These are phyloP conservation scores for Eurystomus glaucurus DNA, from an alignment of 2,797 vertebrate genomes.

Conservation along the genomic window DNA sequence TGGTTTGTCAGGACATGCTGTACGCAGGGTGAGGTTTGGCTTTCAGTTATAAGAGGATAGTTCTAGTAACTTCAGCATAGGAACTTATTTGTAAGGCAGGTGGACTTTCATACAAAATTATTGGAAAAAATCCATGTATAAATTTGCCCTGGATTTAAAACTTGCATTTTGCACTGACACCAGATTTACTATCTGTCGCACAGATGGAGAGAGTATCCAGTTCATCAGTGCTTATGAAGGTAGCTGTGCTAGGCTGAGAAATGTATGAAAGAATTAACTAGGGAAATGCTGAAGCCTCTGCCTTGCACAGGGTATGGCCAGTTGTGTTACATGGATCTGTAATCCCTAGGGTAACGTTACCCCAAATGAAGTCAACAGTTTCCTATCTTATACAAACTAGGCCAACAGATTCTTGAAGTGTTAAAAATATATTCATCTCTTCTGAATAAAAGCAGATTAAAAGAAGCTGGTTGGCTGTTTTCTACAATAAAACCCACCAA, in stretches of 20 bases:
- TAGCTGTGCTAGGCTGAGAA: background rate
- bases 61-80: background rate
- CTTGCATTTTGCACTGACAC: background rate
- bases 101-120: background rate
- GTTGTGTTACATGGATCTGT: background rate
- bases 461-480: background rate
- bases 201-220: background rate
- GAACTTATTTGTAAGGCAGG: background rate
- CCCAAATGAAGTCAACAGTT: background rate
- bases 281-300: background rate
- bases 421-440: background rate
- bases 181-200: background rate
- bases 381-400: background rate
- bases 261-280: background rate
- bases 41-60: background rate
- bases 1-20: background rate
- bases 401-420: background rate
- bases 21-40: background rate
- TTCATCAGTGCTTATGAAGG: background rate
- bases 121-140: background rate
- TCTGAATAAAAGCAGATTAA: constrained; percentile 22
- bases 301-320: background rate
- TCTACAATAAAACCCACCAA: background rate
- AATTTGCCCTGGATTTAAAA: background rate
- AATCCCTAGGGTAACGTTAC: background rate